Conservation (phyloP, 2,888 invertebrate species). For the Torymus tubicola region DNA sequence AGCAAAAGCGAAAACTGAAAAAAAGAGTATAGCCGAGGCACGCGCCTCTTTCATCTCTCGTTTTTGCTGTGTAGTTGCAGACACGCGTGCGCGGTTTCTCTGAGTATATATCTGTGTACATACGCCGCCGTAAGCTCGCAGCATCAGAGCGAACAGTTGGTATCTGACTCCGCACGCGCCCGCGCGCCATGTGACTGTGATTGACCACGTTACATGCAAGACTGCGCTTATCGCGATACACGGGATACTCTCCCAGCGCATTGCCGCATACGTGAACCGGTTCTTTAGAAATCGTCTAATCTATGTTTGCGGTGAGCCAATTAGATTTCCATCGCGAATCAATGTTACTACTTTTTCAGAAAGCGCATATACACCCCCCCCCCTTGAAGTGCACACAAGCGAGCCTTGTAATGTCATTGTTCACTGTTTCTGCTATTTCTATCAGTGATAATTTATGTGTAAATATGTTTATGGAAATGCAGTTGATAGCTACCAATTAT, state of each 20-base stretch:
- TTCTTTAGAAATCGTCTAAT: conserved; percentile 60
- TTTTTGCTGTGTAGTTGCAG: conserved; percentile 33
- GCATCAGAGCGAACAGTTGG: conserved; percentile 64
- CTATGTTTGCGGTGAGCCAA: conserved; percentile 43
- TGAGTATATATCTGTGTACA: too few relatives aligned
- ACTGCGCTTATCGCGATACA: conserved; percentile 65
- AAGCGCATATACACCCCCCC: too few relatives aligned
- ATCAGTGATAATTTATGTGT: too few relatives aligned
- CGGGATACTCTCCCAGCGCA: conserved; percentile 59
- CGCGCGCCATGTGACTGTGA: conserved; percentile 68
- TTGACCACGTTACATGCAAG: conserved; percentile 68
- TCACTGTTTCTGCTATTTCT: too few relatives aligned
- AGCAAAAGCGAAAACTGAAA: not conserved
- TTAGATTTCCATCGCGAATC: conserved; percentile 61
- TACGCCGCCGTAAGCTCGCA: conserved; percentile 38
- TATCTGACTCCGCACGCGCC: conserved; percentile 61
- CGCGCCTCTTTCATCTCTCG: conserved; percentile 43
- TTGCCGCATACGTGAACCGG: conserved; percentile 62
- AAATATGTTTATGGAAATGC: too few relatives aligned
- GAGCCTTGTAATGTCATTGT: too few relatives aligned
- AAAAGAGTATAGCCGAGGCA: conserved; percentile 3
- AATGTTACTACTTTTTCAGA: conserved; percentile 27
- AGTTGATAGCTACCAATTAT: too few relatives aligned
- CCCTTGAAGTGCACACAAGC: too few relatives aligned
- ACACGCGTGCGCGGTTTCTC: too few relatives aligned